These are phyloP conservation scores for Poecilia wingei DNA, from an alignment of 2,797 vertebrate genomes.

Conservation along the genomic window DNA sequence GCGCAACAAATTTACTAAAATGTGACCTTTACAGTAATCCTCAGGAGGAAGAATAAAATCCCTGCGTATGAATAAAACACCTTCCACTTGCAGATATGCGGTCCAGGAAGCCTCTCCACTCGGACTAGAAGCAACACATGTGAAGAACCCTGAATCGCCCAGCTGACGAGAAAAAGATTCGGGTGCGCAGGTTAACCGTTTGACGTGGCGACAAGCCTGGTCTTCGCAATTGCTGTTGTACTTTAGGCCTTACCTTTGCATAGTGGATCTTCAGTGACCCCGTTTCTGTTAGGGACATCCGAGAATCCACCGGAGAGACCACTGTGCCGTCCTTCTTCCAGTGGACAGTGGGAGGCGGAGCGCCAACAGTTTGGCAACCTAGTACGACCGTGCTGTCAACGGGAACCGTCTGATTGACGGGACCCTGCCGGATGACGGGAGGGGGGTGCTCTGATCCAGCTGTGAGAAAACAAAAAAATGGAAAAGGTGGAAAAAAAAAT, in stretches of 20 bases:
- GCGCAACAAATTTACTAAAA: neutral
- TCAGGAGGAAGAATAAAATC: fast-evolving
- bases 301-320: constrained; percentile 88
- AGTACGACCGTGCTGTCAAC: constrained; percentile 90
- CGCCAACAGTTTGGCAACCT: constrained; percentile 85
- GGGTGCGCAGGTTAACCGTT: neutral
- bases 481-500: neutral
- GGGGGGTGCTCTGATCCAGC: constrained; percentile 92
- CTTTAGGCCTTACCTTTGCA: constrained; percentile 83
- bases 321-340: constrained; percentile 90
- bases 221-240: neutral
- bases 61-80: constrained; percentile 69
- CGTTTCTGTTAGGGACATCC: constrained; percentile 85
- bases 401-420: constrained; percentile 91
- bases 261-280: constrained; percentile 91
- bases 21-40: neutral
- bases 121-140: constrained; percentile 90
- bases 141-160: constrained; percentile 92
- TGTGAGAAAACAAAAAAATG: constrained; percentile 26
- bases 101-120: constrained; percentile 95
- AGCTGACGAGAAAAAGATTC: constrained; percentile 77
- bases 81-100: constrained; percentile 93
- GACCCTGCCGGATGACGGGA: constrained; percentile 93
- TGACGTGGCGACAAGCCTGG: neutral
- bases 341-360: constrained; percentile 85